Base-by-base conservation (phyloP, 2,113 vertebrate species). In the Ammodytes marinus region DNA sequence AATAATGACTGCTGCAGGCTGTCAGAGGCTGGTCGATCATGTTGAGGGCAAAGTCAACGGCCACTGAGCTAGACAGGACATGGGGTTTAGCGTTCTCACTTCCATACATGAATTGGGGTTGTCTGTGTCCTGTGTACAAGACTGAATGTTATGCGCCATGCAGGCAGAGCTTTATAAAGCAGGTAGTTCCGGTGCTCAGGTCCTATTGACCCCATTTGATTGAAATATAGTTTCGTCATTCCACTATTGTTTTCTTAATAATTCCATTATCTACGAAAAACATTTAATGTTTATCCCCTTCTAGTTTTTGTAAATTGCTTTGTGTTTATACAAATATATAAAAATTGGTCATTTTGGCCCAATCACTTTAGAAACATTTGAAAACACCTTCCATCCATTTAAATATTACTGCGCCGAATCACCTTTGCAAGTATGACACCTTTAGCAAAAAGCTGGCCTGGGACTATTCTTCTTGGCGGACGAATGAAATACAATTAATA, bases 1-100 rank as follows among this genome's bases (percentile, higher is more conserved):
- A 85, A 91, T 90, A 84, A 92, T 88, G 43, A 77, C 69, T 53
- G 89, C 94, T 73, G 78, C 89, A 60, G 91, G 92, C 90, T 86
- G 80, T 59, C 40, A 45, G 47, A 69, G 90, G 86, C 84, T 75
- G 76, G 61, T 93, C 90, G 72, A 87, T 91, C 66, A 50, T 40
- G 74, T 72, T 67, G 66, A 27, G 52, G 52, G 3, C 73, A 77
- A 82, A 73, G 74, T 82, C 65, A 83, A 46, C 47, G 7, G 47
- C 46, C 39, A 40, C 63, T 45, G 8, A 69, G n/a, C 37, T 14
- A 39, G 39, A 66, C 13, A 8, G 43, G 1, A 66, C 13, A 8
- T 37, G 1, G 1, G 40, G 8, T 35, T 8, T 8, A 42, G 40
- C 50, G 19, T 3, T 57, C 2, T 57, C 59, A 1, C 5, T 40